phyloP scores from a whole-genome alignment of 2,888 invertebrate genomes.

The Ischnura elegans region DNA sequence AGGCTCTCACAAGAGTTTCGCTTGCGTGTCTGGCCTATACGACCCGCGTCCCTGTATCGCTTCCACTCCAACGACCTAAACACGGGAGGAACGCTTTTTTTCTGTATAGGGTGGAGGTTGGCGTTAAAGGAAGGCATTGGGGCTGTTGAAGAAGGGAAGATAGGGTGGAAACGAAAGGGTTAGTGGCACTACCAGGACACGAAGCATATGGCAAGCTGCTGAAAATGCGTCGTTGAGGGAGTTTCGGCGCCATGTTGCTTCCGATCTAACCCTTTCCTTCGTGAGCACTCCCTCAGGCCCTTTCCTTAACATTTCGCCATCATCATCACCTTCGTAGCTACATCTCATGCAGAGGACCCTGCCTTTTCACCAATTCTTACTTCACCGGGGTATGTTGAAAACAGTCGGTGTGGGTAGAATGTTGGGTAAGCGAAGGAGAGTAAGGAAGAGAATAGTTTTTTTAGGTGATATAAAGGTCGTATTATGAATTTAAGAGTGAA shows the following conservation, averaged over 20 bases:
- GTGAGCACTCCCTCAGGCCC: not conserved
- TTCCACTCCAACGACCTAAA: not conserved
- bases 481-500: too few species aligned
- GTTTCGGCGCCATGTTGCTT: not conserved
- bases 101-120: not conserved
- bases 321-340: too few species aligned
- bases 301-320: too few species aligned
- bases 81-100: slow-evolving; percentile 6
- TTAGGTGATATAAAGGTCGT: too few species aligned
- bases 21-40: not conserved
- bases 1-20: not conserved
- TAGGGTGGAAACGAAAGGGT: not conserved
- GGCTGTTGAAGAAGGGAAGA: too few species aligned
- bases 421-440: too few species aligned
- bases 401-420: too few species aligned
- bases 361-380: too few species aligned
- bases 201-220: slow-evolving; percentile 9
- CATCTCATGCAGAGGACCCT: too few species aligned
- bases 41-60: not conserved
- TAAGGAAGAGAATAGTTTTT: too few species aligned
- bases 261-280: not conserved
- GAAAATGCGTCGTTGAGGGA: not conserved
- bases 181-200: not conserved
- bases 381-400: too few species aligned
- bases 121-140: not conserved